Evolutionary conservation across 2,113 vertebrate species (phyloP).

Genomic region (Brevimyrus niger): DNA sequence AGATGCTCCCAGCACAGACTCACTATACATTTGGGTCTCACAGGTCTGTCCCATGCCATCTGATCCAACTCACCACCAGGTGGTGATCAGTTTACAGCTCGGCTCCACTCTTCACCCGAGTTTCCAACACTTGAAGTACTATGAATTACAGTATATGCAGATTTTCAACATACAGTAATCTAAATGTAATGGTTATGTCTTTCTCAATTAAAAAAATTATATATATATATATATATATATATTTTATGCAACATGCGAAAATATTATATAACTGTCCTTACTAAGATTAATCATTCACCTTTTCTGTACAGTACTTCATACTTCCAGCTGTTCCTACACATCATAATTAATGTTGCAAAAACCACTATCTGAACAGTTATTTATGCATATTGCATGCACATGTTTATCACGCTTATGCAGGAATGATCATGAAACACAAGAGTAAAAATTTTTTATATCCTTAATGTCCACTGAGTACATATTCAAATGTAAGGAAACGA

Average conservation of each 20-base stretch:
- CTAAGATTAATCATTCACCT: not conserved
- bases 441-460: not conserved
- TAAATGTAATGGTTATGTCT: not conserved
- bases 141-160: not conserved
- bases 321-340: not conserved
- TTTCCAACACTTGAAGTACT: not conserved
- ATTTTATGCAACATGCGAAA: not conserved
- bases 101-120: not conserved
- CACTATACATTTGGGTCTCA: too few species aligned
- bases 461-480: not conserved
- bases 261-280: not conserved
- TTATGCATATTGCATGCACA: not conserved
- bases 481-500: not conserved
- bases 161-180: not conserved
- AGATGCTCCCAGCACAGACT: too few species aligned
- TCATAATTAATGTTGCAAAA: not conserved
- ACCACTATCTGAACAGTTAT: not conserved
- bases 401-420: not conserved
- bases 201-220: not conserved
- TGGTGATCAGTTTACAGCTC: not conserved
- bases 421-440: not conserved
- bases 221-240: too few species aligned
- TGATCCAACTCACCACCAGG: not conserved
- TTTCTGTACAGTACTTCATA: not conserved
- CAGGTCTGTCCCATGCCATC: not conserved